These are phyloP conservation scores for Campoplex nolae DNA, from an alignment of 2,888 invertebrate species.

Conservation along the genomic window DNA sequence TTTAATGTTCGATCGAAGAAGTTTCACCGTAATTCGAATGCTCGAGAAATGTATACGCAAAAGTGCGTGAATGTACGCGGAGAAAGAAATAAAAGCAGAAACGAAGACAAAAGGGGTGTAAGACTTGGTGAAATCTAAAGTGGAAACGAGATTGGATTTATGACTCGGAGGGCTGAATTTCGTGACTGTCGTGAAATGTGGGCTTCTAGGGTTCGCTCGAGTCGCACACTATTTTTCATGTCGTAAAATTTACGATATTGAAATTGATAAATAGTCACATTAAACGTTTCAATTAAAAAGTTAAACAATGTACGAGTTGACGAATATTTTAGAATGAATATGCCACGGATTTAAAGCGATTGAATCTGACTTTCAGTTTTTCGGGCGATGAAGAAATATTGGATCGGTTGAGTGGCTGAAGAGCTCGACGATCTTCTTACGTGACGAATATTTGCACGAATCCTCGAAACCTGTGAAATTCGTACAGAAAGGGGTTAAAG, in stretches of 20 bases:
- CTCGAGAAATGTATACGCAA: background rate
- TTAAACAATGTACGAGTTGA: background rate
- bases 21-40: no score
- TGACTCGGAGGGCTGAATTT: slow-evolving; percentile 12
- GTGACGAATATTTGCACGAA: background rate
- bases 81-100: background rate
- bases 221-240: background rate
- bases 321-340: background rate
- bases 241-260: background rate
- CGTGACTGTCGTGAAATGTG: slow-evolving; percentile 6
- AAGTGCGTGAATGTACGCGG: background rate
- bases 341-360: background rate
- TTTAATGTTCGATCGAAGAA: no score
- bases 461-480: background rate
- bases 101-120: no score
- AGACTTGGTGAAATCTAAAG: slow-evolving; percentile 11
- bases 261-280: background rate
- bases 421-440: background rate
- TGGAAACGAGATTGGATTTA: slow-evolving; percentile 29
- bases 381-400: background rate
- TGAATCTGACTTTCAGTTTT: slow-evolving; percentile 44
- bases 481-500: slow-evolving; percentile 1
- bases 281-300: background rate
- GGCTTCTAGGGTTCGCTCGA: background rate
- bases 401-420: background rate